Conservation (phyloP, 23 tunicate genomes). For the Aplidium turbinatum region DNA sequence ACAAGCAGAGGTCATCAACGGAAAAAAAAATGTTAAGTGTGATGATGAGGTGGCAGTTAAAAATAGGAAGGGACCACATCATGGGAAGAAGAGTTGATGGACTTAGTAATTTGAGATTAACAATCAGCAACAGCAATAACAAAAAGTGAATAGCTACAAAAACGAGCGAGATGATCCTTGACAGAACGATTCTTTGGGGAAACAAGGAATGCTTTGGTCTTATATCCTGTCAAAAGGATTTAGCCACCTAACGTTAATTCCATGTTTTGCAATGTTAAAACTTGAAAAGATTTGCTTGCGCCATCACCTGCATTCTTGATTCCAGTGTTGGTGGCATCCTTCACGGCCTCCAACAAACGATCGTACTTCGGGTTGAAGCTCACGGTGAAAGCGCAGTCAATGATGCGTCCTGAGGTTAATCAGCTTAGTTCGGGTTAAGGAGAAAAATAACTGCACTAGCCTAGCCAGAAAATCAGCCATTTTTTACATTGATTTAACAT, state of each 20-base stretch:
- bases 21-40: background rate
- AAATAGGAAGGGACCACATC: background rate
- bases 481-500: too few species aligned
- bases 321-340: conserved; percentile 99
- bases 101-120: too few species aligned
- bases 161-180: too few species aligned
- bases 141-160: background rate
- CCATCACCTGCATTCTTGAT: conserved; percentile 96
- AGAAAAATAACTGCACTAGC: too few species aligned
- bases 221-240: too few species aligned
- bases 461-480: too few species aligned
- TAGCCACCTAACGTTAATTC: background rate
- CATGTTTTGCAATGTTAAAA: background rate
- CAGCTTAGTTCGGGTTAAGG: too few species aligned
- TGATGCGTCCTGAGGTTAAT: conserved; percentile 95
- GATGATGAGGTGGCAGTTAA: background rate
- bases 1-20: background rate
- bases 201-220: too few species aligned
- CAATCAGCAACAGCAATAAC: too few species aligned
- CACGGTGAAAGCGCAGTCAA: conserved; percentile 97
- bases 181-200: too few species aligned
- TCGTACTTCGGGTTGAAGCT: conserved; percentile 97
- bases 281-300: too few species aligned
- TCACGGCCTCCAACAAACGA: conserved; percentile 89
- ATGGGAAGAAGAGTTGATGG: background rate